Base-by-base conservation (phyloP, 2,113 vertebrate species). In the Anas platyrhynchos region DNA sequence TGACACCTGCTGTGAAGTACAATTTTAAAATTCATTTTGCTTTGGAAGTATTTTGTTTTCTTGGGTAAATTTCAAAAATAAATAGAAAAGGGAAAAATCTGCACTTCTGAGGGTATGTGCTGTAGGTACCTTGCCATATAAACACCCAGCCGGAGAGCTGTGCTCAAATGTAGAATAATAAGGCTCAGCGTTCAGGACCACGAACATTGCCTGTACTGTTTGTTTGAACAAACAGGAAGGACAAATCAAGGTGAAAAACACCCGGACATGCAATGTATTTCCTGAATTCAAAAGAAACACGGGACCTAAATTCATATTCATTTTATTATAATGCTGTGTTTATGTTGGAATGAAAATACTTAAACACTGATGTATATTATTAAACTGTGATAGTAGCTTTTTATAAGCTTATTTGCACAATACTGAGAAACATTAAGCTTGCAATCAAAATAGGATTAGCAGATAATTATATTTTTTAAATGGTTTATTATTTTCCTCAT, bases 211-310 rank as follows among this genome's bases (percentile, higher is more conserved):
- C 68, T 4, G 2, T 46, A 77, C 62, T 31, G 48, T 88, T 93
- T 87, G 61, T 92, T 11, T 88, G 69, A 88, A 75, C 74, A 88
- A 96, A 95, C 73, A 94, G 73, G 83, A 96, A 97, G 95, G 94
- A 95, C 93, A 94, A 94, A 90, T 82, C 85, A 97, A 96, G 94
- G 94, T 93, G 96, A 97, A 94, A 88, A 84, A 16, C 63, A 95
- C 59, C 9, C 10, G 6, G 55, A 89, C 36, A 62, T 3, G n/a
- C 15, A 5, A 41, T 54, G 13, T 46, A 86, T 61, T 93, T 93
- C 59, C 41, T 82, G 31, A 79, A 91, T 27, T 88, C 52, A 56
- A 66, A 68, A 63, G 43, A 14, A 16, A 88, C 32, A 25, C 1
- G 75, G 56, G 72, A 93, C 54, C 82, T 65, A 75, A 88, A 88